These are phyloP conservation scores for Merluccius polli DNA, from an alignment of 2,797 vertebrate species.

Conservation along the genomic window DNA sequence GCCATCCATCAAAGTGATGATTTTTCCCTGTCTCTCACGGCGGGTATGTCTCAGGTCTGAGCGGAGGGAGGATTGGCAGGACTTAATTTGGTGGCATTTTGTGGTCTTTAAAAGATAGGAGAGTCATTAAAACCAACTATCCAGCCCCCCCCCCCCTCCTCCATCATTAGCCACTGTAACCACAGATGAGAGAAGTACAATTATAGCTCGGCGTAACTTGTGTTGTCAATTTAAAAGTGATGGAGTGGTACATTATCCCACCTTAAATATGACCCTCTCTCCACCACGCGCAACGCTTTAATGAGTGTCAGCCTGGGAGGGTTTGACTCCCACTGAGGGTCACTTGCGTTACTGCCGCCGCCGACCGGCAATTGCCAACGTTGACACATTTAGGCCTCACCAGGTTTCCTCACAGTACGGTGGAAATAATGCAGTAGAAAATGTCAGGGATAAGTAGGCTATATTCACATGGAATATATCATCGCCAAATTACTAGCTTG, in stretches of 20 bases:
- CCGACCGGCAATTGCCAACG: background rate
- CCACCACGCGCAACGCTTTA: conserved; percentile 81
- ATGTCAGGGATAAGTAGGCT: conserved; percentile 2
- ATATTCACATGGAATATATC: background rate
- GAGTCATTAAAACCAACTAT: conserved; percentile 95
- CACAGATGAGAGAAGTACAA: conserved; percentile 92
- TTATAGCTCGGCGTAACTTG: conserved; percentile 93
- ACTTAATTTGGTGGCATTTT: conserved; percentile 98
- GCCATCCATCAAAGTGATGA: conserved; percentile 84
- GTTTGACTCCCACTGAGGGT: background rate
- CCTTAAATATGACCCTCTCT: conserved; percentile 80
- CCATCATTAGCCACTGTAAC: conserved; percentile 91
- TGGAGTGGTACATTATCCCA: conserved; percentile 81
- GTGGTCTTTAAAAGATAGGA: conserved; percentile 86
- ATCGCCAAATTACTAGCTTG: background rate
- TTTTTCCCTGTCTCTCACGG: conserved; percentile 77
- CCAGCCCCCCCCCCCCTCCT: conserved; percentile 84
- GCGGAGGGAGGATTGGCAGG: conserved; percentile 89
- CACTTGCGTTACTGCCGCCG: background rate
- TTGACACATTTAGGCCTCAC: conserved; percentile 1
- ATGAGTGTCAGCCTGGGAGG: conserved; percentile 80
- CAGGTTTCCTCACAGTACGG: background rate
- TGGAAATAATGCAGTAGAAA: background rate
- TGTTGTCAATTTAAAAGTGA: conserved; percentile 97
- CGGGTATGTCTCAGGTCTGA: conserved; percentile 90